Evolutionary conservation across 2,113 vertebrate genomes (phyloP).

Genomic region (Alosa alosa): DNA sequence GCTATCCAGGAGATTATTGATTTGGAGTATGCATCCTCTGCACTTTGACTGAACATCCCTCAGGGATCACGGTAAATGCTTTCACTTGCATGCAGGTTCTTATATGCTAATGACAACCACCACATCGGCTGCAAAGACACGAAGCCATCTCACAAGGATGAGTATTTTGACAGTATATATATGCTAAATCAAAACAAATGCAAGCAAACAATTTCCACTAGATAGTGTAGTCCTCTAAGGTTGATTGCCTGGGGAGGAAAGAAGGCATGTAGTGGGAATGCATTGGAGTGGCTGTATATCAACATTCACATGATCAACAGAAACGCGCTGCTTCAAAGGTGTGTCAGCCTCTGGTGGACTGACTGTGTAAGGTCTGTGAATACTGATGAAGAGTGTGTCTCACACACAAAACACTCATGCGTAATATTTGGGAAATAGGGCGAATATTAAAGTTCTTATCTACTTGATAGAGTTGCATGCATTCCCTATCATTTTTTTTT

Average conservation of each 20-base stretch:
- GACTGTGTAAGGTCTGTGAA: background rate
- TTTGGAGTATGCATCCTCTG: background rate
- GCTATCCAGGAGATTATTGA: background rate
- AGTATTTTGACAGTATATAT: background rate
- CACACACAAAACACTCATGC: background rate
- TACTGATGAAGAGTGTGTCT: background rate
- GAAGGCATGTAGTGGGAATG: background rate
- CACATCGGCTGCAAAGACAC: background rate
- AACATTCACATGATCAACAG: background rate
- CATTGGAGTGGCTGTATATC: background rate
- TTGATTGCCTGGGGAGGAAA: background rate
- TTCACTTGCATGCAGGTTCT: background rate
- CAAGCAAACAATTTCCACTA: background rate
- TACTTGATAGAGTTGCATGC: background rate
- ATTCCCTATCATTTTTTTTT: background rate
- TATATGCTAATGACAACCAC: background rate
- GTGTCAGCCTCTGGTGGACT: background rate
- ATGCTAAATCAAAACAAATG: background rate
- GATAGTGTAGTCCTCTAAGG: background rate
- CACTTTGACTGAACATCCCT: background rate
- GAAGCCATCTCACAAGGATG: background rate
- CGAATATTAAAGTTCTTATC: background rate
- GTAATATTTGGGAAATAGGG: background rate
- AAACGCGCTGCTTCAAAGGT: background rate
- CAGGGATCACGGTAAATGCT: background rate